Evolutionary conservation across 2,888 invertebrate genomes (phyloP).

Genomic region (Apodemia mormo): DNA sequence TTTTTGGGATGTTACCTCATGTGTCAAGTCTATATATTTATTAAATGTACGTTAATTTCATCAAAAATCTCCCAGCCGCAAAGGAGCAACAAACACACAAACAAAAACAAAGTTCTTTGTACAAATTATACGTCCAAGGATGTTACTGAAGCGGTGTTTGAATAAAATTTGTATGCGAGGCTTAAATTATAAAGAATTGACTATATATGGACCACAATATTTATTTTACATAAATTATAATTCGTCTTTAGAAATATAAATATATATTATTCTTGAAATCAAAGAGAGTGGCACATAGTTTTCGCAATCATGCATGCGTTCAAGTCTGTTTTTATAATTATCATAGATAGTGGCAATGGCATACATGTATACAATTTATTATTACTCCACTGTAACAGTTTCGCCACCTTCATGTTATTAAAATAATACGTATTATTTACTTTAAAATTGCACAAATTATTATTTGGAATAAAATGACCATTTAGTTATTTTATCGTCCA

Average conservation of each 20-base stretch:
- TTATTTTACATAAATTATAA: neutral
- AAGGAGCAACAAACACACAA: neutral
- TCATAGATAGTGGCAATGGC: slow-evolving; percentile 6
- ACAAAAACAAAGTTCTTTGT: neutral
- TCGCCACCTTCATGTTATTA: neutral
- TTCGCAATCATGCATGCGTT: neutral
- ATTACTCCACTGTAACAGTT: neutral
- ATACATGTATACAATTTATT: neutral
- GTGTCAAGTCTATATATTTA: too few relatives aligned
- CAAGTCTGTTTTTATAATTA: slow-evolving; percentile 1
- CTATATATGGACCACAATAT: neutral
- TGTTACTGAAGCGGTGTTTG: too few relatives aligned
- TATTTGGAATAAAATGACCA: too few relatives aligned
- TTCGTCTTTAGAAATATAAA: neutral
- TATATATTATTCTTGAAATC: neutral
- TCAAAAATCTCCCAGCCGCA: too few relatives aligned
- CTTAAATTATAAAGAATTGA: too few relatives aligned
- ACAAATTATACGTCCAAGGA: too few relatives aligned
- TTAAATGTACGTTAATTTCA: too few relatives aligned
- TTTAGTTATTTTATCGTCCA: too few relatives aligned
- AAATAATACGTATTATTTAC: neutral
- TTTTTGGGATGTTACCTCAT: too few relatives aligned
- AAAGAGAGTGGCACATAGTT: neutral
- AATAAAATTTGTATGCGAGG: too few relatives aligned
- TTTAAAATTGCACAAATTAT: too few relatives aligned